These are phyloP conservation scores for Halichoerus grypus DNA, from an alignment of 2,113 vertebrate species.

Conservation along the genomic window DNA sequence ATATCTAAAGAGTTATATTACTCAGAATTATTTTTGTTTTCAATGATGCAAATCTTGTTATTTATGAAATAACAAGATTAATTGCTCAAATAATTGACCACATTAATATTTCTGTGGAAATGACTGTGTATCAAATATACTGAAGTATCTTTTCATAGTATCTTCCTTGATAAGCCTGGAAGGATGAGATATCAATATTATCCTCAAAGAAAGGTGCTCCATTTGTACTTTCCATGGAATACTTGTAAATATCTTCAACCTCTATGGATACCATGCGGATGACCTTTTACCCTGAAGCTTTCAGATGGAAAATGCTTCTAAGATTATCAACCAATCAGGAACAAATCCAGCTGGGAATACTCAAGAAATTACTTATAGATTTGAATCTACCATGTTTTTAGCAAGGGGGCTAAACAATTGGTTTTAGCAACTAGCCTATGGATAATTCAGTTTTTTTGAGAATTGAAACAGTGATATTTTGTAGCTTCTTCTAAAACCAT, in stretches of 20 bases:
- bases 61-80: neutral
- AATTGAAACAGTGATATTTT: neutral
- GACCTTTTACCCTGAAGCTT: neutral
- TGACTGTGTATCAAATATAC: neutral
- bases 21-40: slow-evolving; percentile 54
- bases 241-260: neutral
- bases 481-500: neutral
- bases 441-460: neutral
- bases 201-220: neutral
- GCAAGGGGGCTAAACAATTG: neutral
- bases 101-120: neutral
- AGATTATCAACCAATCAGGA: neutral
- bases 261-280: neutral
- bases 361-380: neutral
- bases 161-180: slow-evolving; percentile 4
- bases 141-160: neutral
- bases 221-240: neutral
- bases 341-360: neutral
- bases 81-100: neutral
- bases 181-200: neutral
- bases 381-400: neutral
- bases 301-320: neutral
- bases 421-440: neutral
- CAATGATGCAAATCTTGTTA: neutral
- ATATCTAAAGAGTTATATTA: neutral